Evolutionary conservation across 2,888 invertebrate genomes (phyloP).

Genomic region (Zygaena filipendulae): DNA sequence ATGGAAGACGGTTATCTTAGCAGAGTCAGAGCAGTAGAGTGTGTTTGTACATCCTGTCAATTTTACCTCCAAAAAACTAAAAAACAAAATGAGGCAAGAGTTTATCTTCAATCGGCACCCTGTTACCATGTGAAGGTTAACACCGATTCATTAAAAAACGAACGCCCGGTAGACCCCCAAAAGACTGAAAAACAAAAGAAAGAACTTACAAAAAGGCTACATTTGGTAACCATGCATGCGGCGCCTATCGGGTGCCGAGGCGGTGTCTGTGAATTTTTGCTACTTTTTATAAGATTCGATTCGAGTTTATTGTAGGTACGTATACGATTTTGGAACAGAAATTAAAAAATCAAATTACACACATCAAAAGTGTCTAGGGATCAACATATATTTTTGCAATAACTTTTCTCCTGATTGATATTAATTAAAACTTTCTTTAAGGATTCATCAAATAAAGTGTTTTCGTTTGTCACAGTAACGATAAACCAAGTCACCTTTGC

Average conservation of each 20-base stretch:
- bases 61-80: slow-evolving; percentile 41
- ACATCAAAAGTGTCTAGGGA: no score
- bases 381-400: no score
- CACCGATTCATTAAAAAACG: slow-evolving; percentile 67
- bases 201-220: slow-evolving; percentile 48
- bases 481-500: no score
- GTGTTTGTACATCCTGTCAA: slow-evolving; percentile 49
- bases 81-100: slow-evolving; percentile 32
- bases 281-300: no score
- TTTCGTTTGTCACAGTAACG: no score
- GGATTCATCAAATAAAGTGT: no score
- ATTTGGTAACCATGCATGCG: slow-evolving; percentile 59
- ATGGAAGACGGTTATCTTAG: slow-evolving; percentile 38
- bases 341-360: no score
- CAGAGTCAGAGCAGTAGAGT: slow-evolving; percentile 34
- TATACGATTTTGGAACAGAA: no score
- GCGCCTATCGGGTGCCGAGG: slow-evolving; percentile 61
- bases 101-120: slow-evolving; percentile 67
- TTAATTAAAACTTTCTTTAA: no score
- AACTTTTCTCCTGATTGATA: no score
- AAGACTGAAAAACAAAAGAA: slow-evolving; percentile 58
- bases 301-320: no score
- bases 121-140: slow-evolving; percentile 65
- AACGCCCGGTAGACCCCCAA: slow-evolving; percentile 59
- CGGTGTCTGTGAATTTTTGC: slow-evolving; percentile 63